Percentiles rank a stretch among this genome's conserved stretches.
phyloP scores from a whole-genome alignment of 2,797 vertebrate genomes.

The Coregonus ussuriensis region DNA sequence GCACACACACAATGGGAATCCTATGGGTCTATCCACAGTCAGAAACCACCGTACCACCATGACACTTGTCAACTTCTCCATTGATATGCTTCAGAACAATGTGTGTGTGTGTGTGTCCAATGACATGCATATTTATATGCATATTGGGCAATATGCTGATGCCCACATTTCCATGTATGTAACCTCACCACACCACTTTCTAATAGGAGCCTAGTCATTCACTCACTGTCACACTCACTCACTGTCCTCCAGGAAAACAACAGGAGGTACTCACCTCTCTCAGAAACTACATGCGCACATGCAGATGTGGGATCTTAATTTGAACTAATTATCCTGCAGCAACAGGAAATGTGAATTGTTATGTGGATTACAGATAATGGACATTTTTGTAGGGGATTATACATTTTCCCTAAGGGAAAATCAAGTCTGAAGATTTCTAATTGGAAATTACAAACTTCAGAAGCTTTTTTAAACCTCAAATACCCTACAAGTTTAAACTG shows the following conservation, averaged over 20 bases:
- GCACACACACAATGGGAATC: background rate
- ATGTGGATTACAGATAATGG: no score
- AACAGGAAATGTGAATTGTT: no score
- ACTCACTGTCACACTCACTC: no score
- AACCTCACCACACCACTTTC: constrained; percentile 14
- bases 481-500: no score
- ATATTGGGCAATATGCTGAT: constrained; percentile 30
- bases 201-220: no score
- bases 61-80: constrained; percentile 35
- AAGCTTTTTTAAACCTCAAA: no score
- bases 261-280: constrained; percentile 31
- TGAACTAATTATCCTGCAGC: no score
- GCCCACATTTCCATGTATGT: constrained; percentile 40
- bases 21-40: background rate
- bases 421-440: no score
- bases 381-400: no score
- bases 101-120: constrained; percentile 18
- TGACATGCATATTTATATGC: constrained; percentile 30
- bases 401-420: no score
- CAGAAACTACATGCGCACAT: constrained; percentile 21
- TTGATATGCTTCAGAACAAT: constrained; percentile 36
- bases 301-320: background rate
- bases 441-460: no score
- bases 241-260: constrained; percentile 26
- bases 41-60: constrained; percentile 19